Evolutionary conservation across 2,888 invertebrate species (phyloP).

Genomic region (Stenurella melanura): DNA sequence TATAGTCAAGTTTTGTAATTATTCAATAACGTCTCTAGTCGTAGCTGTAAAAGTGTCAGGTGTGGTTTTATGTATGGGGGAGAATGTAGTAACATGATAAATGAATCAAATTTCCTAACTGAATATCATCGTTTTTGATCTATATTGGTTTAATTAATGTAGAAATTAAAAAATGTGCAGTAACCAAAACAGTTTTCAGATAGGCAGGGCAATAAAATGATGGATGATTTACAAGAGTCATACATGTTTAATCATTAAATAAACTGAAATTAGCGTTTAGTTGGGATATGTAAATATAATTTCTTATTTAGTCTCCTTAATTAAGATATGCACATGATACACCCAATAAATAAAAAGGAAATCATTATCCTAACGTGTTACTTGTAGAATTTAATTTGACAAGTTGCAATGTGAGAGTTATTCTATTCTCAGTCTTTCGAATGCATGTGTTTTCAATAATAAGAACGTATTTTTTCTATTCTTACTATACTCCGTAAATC

Average conservation of each 20-base stretch:
- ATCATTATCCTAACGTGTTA: too few relatives aligned
- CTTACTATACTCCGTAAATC: too few relatives aligned
- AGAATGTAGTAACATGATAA: conserved; percentile 7
- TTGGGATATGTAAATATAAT: neutral
- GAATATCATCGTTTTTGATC: neutral
- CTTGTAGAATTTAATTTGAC: too few relatives aligned
- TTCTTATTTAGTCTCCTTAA: neutral
- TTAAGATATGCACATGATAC: neutral
- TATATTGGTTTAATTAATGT: neutral
- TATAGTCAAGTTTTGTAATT: neutral
- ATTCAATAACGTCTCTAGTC: neutral
- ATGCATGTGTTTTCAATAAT: too few relatives aligned
- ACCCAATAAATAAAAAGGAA: too few relatives aligned
- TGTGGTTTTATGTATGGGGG: neutral
- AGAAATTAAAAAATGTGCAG: neutral
- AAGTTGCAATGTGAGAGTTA: too few relatives aligned
- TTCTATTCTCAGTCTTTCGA: too few relatives aligned
- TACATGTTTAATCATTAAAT: neutral
- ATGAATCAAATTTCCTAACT: neutral
- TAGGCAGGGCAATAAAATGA: neutral
- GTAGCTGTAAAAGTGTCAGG: neutral
- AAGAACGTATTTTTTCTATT: too few relatives aligned
- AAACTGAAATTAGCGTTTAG: neutral
- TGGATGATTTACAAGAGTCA: neutral
- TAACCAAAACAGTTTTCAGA: neutral